phyloP scores from a whole-genome alignment of 1,140 invertebrate species.

The Sycophila sp. region DNA sequence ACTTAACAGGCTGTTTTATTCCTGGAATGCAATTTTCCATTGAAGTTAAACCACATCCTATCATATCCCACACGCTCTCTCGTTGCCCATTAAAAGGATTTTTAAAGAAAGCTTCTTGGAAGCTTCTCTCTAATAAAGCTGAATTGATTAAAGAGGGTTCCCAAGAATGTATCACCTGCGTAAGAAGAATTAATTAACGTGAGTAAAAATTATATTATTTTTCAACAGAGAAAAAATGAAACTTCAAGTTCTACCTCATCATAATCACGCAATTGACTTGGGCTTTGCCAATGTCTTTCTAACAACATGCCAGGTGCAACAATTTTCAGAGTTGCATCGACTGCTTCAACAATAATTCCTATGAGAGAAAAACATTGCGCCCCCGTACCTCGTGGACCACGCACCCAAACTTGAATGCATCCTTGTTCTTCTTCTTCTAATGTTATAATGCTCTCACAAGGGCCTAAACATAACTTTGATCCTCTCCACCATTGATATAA shows the following conservation, averaged over 20 bases:
- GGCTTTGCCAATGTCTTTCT: conserved; percentile 75
- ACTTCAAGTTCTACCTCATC: conserved; percentile 51
- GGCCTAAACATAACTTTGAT: conserved; percentile 79
- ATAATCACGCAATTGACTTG: conserved; percentile 69
- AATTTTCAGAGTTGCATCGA: conserved; percentile 74
- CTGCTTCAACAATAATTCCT: conserved; percentile 78
- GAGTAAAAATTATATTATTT: neutral
- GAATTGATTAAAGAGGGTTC: conserved; percentile 71
- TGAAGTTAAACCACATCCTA: conserved; percentile 72
- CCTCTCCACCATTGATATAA: conserved; percentile 84
- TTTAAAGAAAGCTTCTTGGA: conserved; percentile 65
- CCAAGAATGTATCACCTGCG: conserved; percentile 69
- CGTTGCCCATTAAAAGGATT: conserved; percentile 71
- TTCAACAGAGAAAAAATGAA: neutral
- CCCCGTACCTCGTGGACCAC: conserved; percentile 73
- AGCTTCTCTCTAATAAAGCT: conserved; percentile 66
- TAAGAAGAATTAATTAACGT: conserved; percentile 11
- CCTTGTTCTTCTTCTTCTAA: conserved; percentile 73
- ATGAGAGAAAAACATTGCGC: conserved; percentile 78
- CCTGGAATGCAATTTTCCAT: conserved; percentile 61
- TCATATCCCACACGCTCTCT: conserved; percentile 75
- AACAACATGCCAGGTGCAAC: conserved; percentile 76
- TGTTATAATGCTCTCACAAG: conserved; percentile 78
- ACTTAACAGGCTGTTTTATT: conserved; percentile 55
- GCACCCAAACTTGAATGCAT: conserved; percentile 78